Evolutionary conservation across 2,797 vertebrate genomes (phyloP).

Genomic region (Choloepus didactylus): DNA sequence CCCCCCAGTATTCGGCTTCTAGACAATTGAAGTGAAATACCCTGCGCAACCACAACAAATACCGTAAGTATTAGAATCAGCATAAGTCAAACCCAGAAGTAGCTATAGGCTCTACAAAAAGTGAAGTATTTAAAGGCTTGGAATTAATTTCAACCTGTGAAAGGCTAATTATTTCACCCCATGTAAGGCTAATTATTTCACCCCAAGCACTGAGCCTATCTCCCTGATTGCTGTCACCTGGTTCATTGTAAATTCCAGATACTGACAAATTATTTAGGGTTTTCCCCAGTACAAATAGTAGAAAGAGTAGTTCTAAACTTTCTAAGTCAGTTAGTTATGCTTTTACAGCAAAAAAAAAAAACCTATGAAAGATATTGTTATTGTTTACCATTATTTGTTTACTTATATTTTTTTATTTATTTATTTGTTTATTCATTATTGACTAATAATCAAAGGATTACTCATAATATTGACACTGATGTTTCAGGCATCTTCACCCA

Average conservation of each 20-base stretch:
- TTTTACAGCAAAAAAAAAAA: background rate
- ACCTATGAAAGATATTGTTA: background rate
- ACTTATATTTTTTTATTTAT: background rate
- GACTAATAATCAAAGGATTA: background rate
- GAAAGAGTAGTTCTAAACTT: background rate
- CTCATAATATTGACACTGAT: background rate
- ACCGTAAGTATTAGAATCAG: background rate
- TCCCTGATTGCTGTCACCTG: background rate
- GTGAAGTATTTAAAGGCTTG: background rate
- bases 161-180: no score
- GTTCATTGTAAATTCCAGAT: background rate
- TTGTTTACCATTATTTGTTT: background rate
- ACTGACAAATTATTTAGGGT: background rate
- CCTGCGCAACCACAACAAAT: background rate
- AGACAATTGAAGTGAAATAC: background rate
- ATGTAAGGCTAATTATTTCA: background rate
- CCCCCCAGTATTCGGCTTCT: background rate
- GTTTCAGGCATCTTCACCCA: background rate
- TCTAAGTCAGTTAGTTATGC: background rate
- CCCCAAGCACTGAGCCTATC: background rate
- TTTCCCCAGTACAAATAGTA: background rate
- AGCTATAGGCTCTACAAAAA: background rate
- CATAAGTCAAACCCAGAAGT: slow-evolving; percentile 13
- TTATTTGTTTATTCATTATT: background rate
- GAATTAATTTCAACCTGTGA: background rate